phyloP scores from a whole-genome alignment of 2,797 vertebrate genomes.

The Sebastes hubbsi region DNA sequence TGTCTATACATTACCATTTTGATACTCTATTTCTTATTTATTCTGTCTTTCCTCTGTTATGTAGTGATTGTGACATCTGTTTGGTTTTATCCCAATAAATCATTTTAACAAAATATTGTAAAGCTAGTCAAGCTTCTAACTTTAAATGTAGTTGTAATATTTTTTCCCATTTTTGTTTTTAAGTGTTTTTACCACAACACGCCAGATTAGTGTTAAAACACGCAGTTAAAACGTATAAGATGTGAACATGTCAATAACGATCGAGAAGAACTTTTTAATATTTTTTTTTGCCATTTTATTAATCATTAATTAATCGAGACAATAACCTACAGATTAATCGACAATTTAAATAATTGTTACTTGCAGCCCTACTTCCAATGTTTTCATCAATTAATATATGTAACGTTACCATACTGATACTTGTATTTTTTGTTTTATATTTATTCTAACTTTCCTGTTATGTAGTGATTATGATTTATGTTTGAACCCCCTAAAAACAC shows the following conservation, averaged over 20 bases:
- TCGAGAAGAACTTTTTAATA: not conserved
- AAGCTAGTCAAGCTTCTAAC: not conserved
- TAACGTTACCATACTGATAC: too few relatives aligned
- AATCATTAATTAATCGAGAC: too few relatives aligned
- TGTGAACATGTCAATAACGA: not conserved
- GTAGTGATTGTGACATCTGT: not conserved
- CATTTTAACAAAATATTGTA: not conserved
- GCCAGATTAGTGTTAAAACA: not conserved
- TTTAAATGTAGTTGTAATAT: not conserved
- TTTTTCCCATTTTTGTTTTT: not conserved
- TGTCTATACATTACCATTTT: too few relatives aligned
- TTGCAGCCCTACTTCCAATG: too few relatives aligned
- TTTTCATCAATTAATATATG: too few relatives aligned
- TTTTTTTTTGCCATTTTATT: not conserved
- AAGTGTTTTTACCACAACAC: not conserved
- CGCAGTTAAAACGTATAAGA: not conserved
- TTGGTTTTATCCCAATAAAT: not conserved
- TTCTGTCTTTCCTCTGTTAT: not conserved
- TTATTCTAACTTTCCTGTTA: too few relatives aligned
- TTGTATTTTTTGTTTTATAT: too few relatives aligned
- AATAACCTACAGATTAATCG: too few relatives aligned
- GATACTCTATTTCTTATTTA: not conserved
- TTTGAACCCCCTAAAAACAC: too few relatives aligned
- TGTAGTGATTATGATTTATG: too few relatives aligned
- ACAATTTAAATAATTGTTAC: too few relatives aligned